phyloP scores from a whole-genome alignment of 2,113 vertebrate genomes.

The Prochilodus magdalenae region DNA sequence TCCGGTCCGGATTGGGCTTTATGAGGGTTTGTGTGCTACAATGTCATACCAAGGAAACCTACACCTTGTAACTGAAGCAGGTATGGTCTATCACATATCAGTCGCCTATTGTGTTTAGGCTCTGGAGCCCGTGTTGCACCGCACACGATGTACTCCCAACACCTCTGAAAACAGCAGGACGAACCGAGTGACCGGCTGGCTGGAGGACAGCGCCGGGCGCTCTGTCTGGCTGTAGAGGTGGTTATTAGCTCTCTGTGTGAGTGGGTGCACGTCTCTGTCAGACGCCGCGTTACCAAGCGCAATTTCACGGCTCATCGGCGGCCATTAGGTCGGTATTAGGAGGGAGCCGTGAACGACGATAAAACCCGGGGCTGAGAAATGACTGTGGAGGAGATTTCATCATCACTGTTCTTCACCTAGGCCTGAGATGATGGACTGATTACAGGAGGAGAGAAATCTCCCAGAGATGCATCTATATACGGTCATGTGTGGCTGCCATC shows the following conservation, averaged over 20 bases:
- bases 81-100: neutral
- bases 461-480: too few relatives aligned
- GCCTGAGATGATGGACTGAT: neutral
- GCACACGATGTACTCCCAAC: neutral
- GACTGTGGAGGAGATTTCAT: neutral
- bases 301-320: neutral
- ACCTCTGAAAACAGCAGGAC: too few relatives aligned
- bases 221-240: neutral
- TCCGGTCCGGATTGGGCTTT: too few relatives aligned
- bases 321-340: neutral
- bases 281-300: neutral
- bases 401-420: neutral
- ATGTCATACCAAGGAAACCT: too few relatives aligned
- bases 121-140: too few relatives aligned
- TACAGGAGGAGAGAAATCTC: neutral
- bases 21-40: too few relatives aligned
- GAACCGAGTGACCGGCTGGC: too few relatives aligned
- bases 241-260: neutral
- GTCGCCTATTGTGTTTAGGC: too few relatives aligned
- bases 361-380: neutral
- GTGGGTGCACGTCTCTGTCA: neutral
- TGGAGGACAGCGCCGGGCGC: neutral
- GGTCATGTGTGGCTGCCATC: too few relatives aligned
- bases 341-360: neutral
- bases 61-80: too few relatives aligned